These are phyloP conservation scores for Ophion costatus DNA, from an alignment of 2,888 invertebrate species.

Conservation along the genomic window DNA sequence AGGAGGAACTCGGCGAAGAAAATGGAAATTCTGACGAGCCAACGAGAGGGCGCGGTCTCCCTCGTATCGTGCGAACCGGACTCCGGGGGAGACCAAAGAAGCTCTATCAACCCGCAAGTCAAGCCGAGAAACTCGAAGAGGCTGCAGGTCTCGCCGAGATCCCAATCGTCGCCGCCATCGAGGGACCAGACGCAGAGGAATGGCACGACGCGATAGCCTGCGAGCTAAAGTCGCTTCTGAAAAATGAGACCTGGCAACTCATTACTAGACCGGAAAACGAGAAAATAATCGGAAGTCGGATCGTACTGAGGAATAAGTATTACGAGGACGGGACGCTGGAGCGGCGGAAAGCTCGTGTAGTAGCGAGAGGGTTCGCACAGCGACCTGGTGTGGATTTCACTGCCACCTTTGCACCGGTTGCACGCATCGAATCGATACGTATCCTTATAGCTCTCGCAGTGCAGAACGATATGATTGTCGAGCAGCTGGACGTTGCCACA, in stretches of 20 bases:
- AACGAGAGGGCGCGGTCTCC: not conserved
- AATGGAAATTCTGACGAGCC: not conserved
- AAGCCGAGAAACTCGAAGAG: not conserved
- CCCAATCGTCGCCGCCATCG: constrained; percentile 34
- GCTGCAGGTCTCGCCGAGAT: constrained; percentile 27
- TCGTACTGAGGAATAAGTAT: no score
- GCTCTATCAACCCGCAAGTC: constrained; percentile 14
- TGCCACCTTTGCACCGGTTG: no score
- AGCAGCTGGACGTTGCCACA: not conserved
- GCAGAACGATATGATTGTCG: constrained; percentile 1
- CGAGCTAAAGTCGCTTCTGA: constrained; percentile 43
- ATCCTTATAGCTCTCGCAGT: constrained; percentile 13
- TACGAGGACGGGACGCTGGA: no score
- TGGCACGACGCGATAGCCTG: constrained; percentile 35
- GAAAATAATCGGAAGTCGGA: no score
- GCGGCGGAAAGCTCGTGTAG: no score
- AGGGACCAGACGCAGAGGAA: not conserved
- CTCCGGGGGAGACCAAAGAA: constrained; percentile 39
- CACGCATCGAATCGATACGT: constrained; percentile 14
- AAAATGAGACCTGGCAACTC: not conserved
- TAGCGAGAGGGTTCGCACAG: no score
- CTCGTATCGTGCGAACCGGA: constrained; percentile 2
- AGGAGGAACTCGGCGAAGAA: not conserved
- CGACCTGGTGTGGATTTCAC: no score
- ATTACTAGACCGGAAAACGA: no score